Evolutionary conservation across 1,140 invertebrate genomes (phyloP).

Genomic region (Anastrepha obliqua): DNA sequence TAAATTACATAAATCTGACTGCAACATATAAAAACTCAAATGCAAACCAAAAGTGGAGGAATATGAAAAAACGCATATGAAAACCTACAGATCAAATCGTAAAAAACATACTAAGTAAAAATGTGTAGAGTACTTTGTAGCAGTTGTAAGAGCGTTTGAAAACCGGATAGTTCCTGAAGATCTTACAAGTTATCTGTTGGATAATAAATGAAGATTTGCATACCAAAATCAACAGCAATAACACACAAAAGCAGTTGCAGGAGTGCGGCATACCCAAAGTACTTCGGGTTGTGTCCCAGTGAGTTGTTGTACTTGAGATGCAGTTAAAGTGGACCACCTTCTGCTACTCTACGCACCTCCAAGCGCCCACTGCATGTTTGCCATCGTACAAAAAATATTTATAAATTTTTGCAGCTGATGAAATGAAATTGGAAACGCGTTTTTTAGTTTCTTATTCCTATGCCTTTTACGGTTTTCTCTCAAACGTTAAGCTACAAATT

Average conservation of each 20-base stretch:
- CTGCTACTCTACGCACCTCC: neutral
- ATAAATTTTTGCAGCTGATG: neutral
- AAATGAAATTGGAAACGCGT: neutral
- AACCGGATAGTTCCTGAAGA: neutral
- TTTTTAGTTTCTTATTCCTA: neutral
- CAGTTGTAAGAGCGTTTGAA: neutral
- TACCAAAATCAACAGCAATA: neutral
- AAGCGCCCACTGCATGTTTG: neutral
- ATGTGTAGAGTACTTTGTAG: neutral
- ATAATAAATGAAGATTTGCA: conserved; percentile 47
- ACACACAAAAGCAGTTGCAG: neutral
- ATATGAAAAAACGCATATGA: neutral
- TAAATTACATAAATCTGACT: neutral
- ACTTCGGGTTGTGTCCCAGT: neutral
- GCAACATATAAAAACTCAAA: neutral
- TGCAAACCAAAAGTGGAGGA: neutral
- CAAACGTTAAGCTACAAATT: neutral
- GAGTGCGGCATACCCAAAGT: neutral
- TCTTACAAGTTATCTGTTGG: neutral
- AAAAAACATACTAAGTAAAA: neutral
- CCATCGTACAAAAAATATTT: neutral
- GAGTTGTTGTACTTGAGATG: too few species aligned
- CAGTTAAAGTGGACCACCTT: neutral
- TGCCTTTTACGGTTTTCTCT: neutral
- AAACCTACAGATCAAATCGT: neutral